A percentile compares a stretch with the other conserved stretches of the same genome.
phyloP scores from a whole-genome alignment of 2,888 invertebrate species.

The Pollenia labialis region DNA sequence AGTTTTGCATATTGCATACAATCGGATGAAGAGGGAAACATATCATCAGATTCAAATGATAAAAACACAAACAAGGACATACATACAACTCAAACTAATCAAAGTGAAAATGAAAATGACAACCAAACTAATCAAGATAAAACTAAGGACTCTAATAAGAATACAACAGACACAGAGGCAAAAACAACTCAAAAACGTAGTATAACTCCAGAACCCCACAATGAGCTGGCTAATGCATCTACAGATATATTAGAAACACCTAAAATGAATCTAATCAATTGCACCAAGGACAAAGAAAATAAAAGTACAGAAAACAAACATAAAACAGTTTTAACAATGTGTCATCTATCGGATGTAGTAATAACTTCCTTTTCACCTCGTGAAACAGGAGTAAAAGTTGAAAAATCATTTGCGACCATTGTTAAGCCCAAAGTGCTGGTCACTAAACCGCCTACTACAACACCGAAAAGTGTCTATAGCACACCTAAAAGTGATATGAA shows the following conservation, averaged over 20 bases:
- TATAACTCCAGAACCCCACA: conserved; percentile 72
- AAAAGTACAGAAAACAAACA: conserved; percentile 65
- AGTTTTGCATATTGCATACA: conserved; percentile 82
- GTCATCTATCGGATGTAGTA: conserved; percentile 79
- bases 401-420: conserved; percentile 81
- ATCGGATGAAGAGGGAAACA: conserved; percentile 80
- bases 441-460: conserved; percentile 66
- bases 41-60: conserved; percentile 76
- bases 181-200: conserved; percentile 40
- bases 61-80: conserved; percentile 13
- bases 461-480: conserved; percentile 76
- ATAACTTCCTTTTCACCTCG: conserved; percentile 83
- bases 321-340: conserved; percentile 61
- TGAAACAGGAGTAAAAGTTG: conserved; percentile 78
- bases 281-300: conserved; percentile 78
- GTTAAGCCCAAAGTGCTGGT: conserved; percentile 67
- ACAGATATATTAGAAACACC: conserved; percentile 73
- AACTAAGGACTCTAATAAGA: conserved; percentile 37
- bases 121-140: conserved; percentile 9
- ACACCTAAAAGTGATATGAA: conserved; percentile 78
- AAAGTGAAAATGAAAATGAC: conserved; percentile 12
- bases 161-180: background rate
- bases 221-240: conserved; percentile 27
- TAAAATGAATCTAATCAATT: conserved; percentile 76
- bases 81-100: background rate